phyloP scores from a whole-genome alignment of 2,113 vertebrate species.

The Raja brachyura region DNA sequence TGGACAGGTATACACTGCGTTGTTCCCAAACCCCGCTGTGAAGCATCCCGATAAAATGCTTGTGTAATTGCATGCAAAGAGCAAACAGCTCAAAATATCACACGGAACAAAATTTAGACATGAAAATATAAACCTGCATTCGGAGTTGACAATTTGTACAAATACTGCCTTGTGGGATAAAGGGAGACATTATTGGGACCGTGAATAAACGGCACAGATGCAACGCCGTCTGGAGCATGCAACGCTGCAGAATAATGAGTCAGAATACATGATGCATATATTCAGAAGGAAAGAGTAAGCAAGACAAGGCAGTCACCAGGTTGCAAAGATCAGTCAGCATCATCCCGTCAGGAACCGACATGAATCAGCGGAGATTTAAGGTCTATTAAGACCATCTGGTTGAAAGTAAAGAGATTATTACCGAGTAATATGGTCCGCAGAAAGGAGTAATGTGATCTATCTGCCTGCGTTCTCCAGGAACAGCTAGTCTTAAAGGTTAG shows the following conservation, averaged over 20 bases:
- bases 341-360: neutral
- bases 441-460: neutral
- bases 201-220: constrained; percentile 7
- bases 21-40: too few species aligned
- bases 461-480: neutral
- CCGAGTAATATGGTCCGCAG: too few species aligned
- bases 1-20: neutral
- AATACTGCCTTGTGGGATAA: constrained; percentile 4
- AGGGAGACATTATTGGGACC: neutral
- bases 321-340: neutral
- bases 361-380: neutral
- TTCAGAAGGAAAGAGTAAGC: neutral
- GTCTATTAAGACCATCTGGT: constrained; percentile 10
- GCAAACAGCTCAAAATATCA: neutral
- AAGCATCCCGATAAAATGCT: too few species aligned
- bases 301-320: neutral
- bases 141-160: neutral
- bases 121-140: neutral
- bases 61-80: neutral
- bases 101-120: neutral
- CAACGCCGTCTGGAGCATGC: neutral
- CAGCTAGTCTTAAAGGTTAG: neutral
- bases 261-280: neutral
- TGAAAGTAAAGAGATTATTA: neutral
- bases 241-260: neutral